These are phyloP conservation scores for Falco concolor DNA, from an alignment of 2,797 vertebrate genomes.

Conservation along the genomic window DNA sequence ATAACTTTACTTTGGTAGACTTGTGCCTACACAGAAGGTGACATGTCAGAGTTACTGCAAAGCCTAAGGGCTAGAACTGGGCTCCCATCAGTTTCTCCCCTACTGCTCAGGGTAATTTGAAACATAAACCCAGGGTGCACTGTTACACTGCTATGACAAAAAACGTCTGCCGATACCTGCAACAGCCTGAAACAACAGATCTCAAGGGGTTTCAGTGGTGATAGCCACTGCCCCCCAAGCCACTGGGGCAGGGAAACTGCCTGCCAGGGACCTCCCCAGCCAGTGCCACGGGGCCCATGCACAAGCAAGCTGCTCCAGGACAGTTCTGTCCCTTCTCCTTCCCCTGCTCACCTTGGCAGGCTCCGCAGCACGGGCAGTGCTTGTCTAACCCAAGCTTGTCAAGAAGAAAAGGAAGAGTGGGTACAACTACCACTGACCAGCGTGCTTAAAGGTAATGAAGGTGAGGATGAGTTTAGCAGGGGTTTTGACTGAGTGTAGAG, in stretches of 20 bases:
- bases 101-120: not conserved
- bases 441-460: not conserved
- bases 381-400: not conserved
- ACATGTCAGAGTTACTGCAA: not conserved
- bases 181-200: not conserved
- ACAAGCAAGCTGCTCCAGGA: not conserved
- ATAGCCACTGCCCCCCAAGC: not conserved
- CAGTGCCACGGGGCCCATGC: accelerated
- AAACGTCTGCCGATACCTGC: not conserved
- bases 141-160: not conserved
- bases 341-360: not conserved
- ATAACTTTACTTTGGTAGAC: not conserved
- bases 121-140: not conserved
- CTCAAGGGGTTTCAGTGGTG: not conserved
- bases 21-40: not conserved
- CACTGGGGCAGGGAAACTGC: not conserved
- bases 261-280: not conserved
- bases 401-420: not conserved
- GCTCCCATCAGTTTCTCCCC: not conserved
- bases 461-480: not conserved
- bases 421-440: not conserved
- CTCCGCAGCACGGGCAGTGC: not conserved
- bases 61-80: not conserved
- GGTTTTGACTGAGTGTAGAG: not conserved
- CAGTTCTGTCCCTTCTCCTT: not conserved